Percentiles rank a stretch among this genome's conserved stretches.
Conservation (phyloP, 1,140 invertebrate genomes). For the Drosophila murphyi region DNA sequence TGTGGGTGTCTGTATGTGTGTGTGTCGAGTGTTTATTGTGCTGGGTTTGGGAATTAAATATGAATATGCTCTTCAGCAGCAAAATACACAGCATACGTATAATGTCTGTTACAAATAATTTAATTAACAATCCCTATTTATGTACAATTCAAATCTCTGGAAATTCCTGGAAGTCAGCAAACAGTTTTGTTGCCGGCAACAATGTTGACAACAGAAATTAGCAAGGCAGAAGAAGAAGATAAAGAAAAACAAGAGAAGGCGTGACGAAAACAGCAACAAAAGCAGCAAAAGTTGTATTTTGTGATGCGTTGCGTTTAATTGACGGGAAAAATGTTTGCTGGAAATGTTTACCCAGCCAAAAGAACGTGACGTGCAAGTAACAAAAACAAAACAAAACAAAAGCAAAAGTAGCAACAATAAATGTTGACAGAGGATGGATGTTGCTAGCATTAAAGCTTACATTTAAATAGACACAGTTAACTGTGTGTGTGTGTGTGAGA, state of each 20-base stretch:
- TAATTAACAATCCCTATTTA: not conserved
- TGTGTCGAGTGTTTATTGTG: slow-evolving; percentile 23
- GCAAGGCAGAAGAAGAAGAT: not conserved
- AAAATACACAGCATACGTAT: no score
- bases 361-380: not conserved
- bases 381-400: not conserved
- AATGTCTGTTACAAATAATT: no score
- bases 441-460: slow-evolving; percentile 10
- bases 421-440: not conserved
- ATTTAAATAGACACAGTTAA: slow-evolving; percentile 12
- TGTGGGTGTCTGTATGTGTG: slow-evolving; percentile 18
- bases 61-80: slow-evolving; percentile 17
- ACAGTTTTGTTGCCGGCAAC: slow-evolving; percentile 29
- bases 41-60: slow-evolving; percentile 32
- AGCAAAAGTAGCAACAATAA: slow-evolving; percentile 5
- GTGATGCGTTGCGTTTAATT: slow-evolving; percentile 25
- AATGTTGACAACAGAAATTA: slow-evolving; percentile 33
- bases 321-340: slow-evolving; percentile 14
- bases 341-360: slow-evolving; percentile 14
- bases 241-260: slow-evolving; percentile 2
- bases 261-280: slow-evolving; percentile 14
- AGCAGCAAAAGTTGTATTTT: not conserved
- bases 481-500: not conserved
- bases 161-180: slow-evolving; percentile 2
- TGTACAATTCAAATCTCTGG: not conserved